Conservation (phyloP, 2,888 invertebrate species). For the Hoplodrina blanda region DNA sequence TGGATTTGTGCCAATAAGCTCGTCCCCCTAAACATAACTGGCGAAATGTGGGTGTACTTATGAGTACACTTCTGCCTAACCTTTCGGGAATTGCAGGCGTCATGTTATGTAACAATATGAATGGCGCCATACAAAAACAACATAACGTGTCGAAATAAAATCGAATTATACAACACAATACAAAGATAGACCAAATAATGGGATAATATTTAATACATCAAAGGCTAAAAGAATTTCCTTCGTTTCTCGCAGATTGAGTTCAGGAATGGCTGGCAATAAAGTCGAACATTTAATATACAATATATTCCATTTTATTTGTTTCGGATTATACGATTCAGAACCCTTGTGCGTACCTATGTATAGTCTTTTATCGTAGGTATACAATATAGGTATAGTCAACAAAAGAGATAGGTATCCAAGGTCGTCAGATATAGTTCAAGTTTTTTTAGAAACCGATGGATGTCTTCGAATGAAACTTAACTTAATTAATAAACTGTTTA, state of each 20-base stretch:
- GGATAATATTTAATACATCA: slow-evolving; percentile 21
- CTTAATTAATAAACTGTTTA: too few species aligned
- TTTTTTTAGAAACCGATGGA: too few species aligned
- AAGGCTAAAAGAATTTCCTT: slow-evolving; percentile 11
- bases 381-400: not conserved
- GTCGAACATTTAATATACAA: slow-evolving; percentile 18
- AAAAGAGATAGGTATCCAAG: too few species aligned
- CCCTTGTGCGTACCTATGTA: not conserved
- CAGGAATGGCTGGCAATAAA: slow-evolving; percentile 21
- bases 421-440: too few species aligned
- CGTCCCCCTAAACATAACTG: too few species aligned
- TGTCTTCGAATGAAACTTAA: too few species aligned
- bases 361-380: slow-evolving; percentile 10
- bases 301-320: slow-evolving; percentile 34
- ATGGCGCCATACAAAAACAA: not conserved
- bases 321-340: slow-evolving; percentile 20
- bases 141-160: slow-evolving; percentile 3
- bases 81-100: too few species aligned
- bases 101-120: too few species aligned
- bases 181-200: slow-evolving; percentile 2
- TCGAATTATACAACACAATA: not conserved
- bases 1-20: too few species aligned
- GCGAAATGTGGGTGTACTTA: too few species aligned
- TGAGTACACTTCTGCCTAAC: too few species aligned
- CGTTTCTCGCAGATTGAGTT: slow-evolving; percentile 16